Conservation (phyloP, 37 sponge, comb jelly and placozoan species). For the Spongilla lacustris region DNA sequence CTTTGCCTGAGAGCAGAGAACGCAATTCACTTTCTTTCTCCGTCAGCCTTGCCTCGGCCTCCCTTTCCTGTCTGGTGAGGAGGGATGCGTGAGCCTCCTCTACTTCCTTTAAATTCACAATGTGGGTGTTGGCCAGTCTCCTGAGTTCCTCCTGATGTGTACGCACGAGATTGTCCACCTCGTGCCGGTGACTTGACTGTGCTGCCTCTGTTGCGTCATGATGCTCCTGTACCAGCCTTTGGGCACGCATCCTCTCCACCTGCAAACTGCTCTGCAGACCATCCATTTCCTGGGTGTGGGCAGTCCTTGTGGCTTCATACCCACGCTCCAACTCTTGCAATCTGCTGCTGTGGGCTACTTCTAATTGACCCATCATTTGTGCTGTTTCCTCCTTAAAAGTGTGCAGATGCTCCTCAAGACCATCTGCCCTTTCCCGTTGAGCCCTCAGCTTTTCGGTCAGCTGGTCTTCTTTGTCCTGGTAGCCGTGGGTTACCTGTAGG, state of each 20-base stretch:
- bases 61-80: background rate
- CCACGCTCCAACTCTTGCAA: background rate
- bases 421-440: background rate
- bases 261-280: background rate
- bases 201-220: background rate
- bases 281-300: background rate
- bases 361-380: background rate
- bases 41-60: background rate
- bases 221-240: background rate
- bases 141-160: background rate
- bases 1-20: background rate
- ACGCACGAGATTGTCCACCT: background rate
- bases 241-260: background rate
- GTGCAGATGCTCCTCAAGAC: background rate
- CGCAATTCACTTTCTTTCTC: background rate
- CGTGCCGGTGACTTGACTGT: background rate
- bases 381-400: background rate
- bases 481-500: too few species aligned
- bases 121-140: background rate
- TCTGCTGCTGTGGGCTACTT: background rate
- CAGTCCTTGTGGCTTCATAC: background rate
- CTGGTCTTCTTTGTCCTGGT: too few species aligned
- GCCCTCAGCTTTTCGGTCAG: background rate
- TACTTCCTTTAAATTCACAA: constrained; percentile 4
- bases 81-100: background rate